A percentile compares a stretch with the other conserved stretches of the same genome.
These are phyloP conservation scores for Eueremaeus valkanovi DNA, from an alignment of 2,888 invertebrate genomes.

Conservation along the genomic window DNA sequence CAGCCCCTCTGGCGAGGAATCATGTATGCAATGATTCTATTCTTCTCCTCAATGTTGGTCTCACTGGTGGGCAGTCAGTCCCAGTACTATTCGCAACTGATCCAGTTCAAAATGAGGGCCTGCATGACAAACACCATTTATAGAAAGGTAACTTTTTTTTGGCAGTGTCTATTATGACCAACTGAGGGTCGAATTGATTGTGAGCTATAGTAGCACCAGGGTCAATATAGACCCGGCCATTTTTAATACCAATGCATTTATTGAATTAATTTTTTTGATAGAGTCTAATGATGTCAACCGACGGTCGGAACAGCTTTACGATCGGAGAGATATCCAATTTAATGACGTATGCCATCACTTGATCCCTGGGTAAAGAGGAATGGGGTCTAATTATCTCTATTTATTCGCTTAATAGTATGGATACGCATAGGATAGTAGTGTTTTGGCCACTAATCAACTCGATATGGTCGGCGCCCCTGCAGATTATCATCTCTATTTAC, in stretches of 20 bases:
- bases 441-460: conserved; percentile 52
- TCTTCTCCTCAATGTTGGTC: conserved; percentile 70
- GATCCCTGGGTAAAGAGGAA: too few species aligned
- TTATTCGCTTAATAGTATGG: too few species aligned
- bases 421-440: conserved; percentile 54
- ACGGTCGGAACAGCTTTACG: conserved; percentile 54
- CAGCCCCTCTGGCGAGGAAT: conserved; percentile 75
- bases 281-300: conserved; percentile 51
- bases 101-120: conserved; percentile 83
- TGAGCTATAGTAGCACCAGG: too few species aligned
- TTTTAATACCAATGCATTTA: conserved; percentile 67
- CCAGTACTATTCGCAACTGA: conserved; percentile 81
- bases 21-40: conserved; percentile 69
- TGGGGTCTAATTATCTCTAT: too few species aligned
- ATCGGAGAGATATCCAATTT: conserved; percentile 58
- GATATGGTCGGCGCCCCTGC: conserved; percentile 53
- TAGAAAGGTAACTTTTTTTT: conserved; percentile 75
- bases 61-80: conserved; percentile 82
- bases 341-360: too few species aligned
- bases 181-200: too few species aligned
- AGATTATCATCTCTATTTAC: conserved; percentile 48
- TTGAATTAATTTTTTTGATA: not conserved
- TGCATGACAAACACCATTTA: conserved; percentile 82
- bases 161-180: conserved; percentile 84
- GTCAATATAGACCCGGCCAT: too few species aligned